These are phyloP conservation scores for Chiroxiphia lanceolata DNA, from an alignment of 2,797 vertebrate species.

Conservation along the genomic window DNA sequence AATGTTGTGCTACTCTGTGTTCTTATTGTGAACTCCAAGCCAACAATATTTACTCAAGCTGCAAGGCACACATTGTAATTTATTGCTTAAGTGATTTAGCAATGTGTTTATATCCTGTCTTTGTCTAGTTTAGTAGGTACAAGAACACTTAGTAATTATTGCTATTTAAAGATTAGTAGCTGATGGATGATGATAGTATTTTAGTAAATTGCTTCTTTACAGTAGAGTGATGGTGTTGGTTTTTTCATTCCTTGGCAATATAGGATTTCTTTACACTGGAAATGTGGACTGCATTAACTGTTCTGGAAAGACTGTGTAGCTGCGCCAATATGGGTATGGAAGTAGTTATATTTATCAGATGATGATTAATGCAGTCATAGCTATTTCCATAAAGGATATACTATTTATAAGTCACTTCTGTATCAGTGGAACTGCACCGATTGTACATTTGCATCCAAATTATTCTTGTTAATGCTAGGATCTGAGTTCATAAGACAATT, in stretches of 20 bases:
- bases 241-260: background rate
- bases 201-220: background rate
- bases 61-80: background rate
- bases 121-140: background rate
- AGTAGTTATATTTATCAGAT: background rate
- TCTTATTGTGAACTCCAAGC: background rate
- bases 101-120: background rate
- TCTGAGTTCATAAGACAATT: background rate
- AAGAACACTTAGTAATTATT: conserved; percentile 16
- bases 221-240: background rate
- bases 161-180: conserved; percentile 22
- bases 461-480: background rate
- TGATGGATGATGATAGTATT: conserved; percentile 20
- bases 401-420: background rate
- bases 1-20: background rate
- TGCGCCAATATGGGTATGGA: background rate
- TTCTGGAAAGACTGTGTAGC: background rate
- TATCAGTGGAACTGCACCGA: background rate
- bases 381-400: background rate
- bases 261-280: background rate
- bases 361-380: background rate
- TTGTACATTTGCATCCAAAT: background rate
- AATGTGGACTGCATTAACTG: background rate
- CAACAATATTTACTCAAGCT: background rate
- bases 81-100: background rate